Conservation (phyloP, 53 echinoderm and acorn worm genomes). For the Arbacia lixula region DNA sequence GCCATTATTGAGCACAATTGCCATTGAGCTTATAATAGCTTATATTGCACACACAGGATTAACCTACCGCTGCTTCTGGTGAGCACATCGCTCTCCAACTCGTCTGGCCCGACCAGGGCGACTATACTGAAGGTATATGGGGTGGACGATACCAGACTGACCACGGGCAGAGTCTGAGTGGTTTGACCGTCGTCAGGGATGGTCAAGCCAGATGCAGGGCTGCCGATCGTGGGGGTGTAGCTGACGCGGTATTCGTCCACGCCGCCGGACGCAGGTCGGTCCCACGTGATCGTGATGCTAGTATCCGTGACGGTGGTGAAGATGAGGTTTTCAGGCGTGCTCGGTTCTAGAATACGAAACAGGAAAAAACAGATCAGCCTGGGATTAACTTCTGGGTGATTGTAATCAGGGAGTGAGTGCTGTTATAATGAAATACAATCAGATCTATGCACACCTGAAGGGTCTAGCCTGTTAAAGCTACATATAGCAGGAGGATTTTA, state of each 20-base stretch:
- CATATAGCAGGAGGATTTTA: too few relatives aligned
- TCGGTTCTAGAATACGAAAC: conserved; percentile 33
- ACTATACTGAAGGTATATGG: conserved; percentile 4
- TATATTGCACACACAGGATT: too few relatives aligned
- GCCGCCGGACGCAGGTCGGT: background rate
- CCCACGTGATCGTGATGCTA: conserved; percentile 45
- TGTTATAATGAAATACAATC: too few relatives aligned
- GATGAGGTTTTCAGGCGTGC: conserved; percentile 24
- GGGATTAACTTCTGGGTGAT: too few relatives aligned
- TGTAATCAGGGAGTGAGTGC: too few relatives aligned
- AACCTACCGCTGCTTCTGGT: background rate
- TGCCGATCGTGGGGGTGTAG: conserved; percentile 44
- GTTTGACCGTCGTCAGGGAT: background rate
- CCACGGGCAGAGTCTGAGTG: background rate
- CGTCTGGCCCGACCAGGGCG: background rate
- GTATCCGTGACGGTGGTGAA: background rate
- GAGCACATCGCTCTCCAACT: background rate
- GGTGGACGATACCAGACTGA: background rate
- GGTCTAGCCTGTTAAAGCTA: too few relatives aligned
- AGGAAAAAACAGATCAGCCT: too few relatives aligned
- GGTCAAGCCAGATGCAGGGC: conserved; percentile 20
- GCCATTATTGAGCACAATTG: too few relatives aligned
- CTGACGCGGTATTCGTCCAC: conserved; percentile 13
- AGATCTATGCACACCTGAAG: too few relatives aligned
- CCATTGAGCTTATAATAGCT: too few relatives aligned